These are phyloP conservation scores for Danio aesculapii DNA, from an alignment of 2,797 vertebrate genomes.

Conservation along the genomic window DNA sequence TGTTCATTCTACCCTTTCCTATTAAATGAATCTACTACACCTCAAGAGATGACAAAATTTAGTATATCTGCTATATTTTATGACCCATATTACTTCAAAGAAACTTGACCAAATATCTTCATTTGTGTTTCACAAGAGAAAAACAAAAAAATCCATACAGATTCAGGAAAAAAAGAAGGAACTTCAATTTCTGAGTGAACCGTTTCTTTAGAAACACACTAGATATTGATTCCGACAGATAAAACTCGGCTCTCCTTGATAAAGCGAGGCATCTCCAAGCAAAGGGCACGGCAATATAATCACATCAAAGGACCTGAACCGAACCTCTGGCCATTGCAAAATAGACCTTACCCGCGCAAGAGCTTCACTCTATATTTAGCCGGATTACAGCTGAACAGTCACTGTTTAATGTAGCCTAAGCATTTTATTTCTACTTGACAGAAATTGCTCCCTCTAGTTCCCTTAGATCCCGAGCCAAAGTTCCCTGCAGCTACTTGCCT, in stretches of 20 bases:
- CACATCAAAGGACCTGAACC: constrained; percentile 73
- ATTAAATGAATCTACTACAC: neutral
- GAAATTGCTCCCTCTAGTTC: constrained; percentile 44
- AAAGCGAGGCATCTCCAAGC: constrained; percentile 14
- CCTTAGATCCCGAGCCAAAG: constrained; percentile 50
- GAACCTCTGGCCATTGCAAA: constrained; percentile 59
- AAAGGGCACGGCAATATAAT: constrained; percentile 72
- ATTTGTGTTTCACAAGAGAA: neutral
- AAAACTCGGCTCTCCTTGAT: neutral
- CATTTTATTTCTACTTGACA: constrained; percentile 51
- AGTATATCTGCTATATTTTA: neutral
- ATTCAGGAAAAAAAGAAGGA: neutral
- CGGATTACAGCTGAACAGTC: constrained; percentile 39
- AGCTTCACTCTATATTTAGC: constrained; percentile 35
- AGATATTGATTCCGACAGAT: constrained; percentile 16
- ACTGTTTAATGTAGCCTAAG: constrained; percentile 46
- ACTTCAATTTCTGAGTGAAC: neutral
- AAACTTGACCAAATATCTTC: neutral
- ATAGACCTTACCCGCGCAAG: constrained; percentile 38
- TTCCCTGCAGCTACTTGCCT: constrained; percentile 55
- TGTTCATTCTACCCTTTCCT: neutral
- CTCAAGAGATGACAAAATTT: neutral
- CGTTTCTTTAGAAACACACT: neutral
- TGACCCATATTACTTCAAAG: neutral
- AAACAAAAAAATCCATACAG: neutral